Evolutionary conservation across 2,797 vertebrate species (phyloP), one percentile per base, ranked within the genome.

Genomic region (Sebastes reedi): DNA sequence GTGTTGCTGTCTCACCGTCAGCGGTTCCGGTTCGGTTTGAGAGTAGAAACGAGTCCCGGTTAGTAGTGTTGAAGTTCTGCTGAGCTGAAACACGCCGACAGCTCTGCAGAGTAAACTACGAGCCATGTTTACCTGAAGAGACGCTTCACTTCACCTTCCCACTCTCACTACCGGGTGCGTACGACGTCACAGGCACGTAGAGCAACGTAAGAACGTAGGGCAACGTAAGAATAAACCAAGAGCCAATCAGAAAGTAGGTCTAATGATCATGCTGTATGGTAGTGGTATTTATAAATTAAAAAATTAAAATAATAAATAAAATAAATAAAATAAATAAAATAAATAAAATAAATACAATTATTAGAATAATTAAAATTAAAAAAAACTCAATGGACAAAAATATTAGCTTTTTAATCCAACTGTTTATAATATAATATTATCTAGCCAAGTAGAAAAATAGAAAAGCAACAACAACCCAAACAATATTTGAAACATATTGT

Each of bases 1-100:
- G 52, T 64, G 62, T 20, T 96, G 94, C 9, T 83, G 77, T 13
- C 60, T 88, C 50, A 95, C 9, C 2, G 92, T 95, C 80, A 93
- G 88, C 46, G 92, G 89, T 32, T 94, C 91, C 67, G 77, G 27
- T 58, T 82, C 80, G 4, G 82, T 52, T 5, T 60, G 88, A 3
- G 86, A 89, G 86, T 67, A 87, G 4, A 90, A 82, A 1, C 93
- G 89, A 14, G 54, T 3, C 1, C 77, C 62, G 1, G 72, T 32
- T 16, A 67, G 62, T 18, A 7, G 46, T 0, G 58, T 5, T 0
- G 59, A 3, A 2, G 61, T 34, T 56, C 85, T 80, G 81, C 74
- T 30, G 34, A 83, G 67, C 46, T 62, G 87, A 8, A 92, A 22
- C 2, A 77, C 24, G 2, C 55, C 36, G 1, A 61, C 64, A 14